Percentiles rank a stretch among this genome's conserved stretches.
Evolutionary conservation across 2,113 vertebrate genomes (phyloP).

Genomic region (Chroicocephalus ridibundus): DNA sequence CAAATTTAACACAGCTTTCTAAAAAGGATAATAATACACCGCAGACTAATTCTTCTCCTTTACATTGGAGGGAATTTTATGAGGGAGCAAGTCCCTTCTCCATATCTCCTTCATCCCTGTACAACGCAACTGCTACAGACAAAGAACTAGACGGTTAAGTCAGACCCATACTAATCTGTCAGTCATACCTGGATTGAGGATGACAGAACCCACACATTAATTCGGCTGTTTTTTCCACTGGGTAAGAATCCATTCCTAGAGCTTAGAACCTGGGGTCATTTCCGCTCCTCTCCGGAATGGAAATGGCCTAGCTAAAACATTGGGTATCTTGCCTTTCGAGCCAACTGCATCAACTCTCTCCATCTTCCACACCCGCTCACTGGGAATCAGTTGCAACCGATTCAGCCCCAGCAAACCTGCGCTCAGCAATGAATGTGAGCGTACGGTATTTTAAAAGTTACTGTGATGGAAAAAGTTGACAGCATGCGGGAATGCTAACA

Average conservation of each 20-base stretch:
- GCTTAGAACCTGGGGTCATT: background rate
- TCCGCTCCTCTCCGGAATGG: background rate
- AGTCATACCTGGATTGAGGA: background rate
- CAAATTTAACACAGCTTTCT: background rate
- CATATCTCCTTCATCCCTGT: background rate
- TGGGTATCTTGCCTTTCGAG: background rate
- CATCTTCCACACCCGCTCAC: rapidly evolving
- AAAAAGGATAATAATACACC: background rate
- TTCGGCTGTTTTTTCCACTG: background rate
- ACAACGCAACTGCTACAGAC: background rate
- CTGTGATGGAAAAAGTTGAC: background rate
- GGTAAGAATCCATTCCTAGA: background rate
- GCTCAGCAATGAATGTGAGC: background rate
- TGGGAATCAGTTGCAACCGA: background rate
- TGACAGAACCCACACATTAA: background rate
- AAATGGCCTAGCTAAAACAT: background rate
- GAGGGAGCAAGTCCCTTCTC: background rate
- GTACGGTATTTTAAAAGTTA: background rate
- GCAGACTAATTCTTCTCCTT: background rate
- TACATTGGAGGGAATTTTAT: background rate
- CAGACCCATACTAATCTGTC: background rate
- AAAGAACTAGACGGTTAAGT: background rate
- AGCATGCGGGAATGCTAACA: background rate
- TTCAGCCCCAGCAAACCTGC: background rate
- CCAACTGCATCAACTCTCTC: background rate